Conservation (phyloP, 2,113 vertebrate genomes). For the Paratilapia polleni region DNA sequence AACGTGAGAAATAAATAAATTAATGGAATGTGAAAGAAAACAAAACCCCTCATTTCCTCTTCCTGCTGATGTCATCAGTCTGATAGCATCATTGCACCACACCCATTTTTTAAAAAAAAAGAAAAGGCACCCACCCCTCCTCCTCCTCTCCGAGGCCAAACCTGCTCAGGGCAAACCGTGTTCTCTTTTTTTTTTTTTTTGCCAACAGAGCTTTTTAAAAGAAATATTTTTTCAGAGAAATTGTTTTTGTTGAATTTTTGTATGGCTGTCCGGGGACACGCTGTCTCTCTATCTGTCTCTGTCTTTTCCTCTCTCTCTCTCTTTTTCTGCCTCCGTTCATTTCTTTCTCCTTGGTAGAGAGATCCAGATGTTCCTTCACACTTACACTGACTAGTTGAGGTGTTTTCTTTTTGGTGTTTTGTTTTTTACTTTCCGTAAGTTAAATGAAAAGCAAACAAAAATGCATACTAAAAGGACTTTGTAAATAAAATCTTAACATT, state of each 20-base stretch:
- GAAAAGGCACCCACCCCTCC: background rate
- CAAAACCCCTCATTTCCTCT: background rate
- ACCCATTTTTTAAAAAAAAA: background rate
- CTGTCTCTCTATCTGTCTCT: background rate
- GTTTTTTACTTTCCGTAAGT: conserved; percentile 87
- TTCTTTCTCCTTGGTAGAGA: conserved; percentile 18
- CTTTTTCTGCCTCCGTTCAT: background rate
- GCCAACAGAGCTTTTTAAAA: conserved; percentile 78
- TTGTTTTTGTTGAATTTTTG: conserved; percentile 62
- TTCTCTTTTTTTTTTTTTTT: conserved; percentile 29
- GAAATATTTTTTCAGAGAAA: conserved; percentile 72
- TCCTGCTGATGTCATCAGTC: background rate
- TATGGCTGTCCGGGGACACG: conserved; percentile 35
- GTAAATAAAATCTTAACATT: conserved; percentile 96
- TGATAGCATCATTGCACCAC: background rate
- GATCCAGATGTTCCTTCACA: conserved; percentile 46
- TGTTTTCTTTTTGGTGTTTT: conserved; percentile 20
- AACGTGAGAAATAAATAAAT: background rate
- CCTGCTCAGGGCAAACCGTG: conserved; percentile 69
- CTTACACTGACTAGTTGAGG: conserved; percentile 37
- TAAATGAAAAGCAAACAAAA: conserved; percentile 69
- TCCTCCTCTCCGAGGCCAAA: conserved; percentile 2
- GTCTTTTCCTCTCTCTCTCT: background rate
- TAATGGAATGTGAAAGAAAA: background rate
- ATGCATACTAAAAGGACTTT: conserved; percentile 81